phyloP scores from a whole-genome alignment of 2,113 vertebrate genomes.

The Rhinichthys klamathensis region DNA sequence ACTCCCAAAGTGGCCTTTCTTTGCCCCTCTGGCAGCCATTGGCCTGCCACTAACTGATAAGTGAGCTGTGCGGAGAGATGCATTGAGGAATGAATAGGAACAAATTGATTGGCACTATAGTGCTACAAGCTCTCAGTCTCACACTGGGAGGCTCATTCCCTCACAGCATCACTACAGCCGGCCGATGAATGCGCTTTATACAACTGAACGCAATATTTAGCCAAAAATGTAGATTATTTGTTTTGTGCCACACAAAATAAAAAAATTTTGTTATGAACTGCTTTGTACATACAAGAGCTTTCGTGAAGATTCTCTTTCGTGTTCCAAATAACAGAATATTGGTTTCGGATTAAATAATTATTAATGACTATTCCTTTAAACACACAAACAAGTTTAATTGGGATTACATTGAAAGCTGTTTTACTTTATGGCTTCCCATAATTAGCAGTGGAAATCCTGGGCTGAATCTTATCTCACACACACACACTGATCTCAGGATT shows the following conservation, averaged over 20 bases:
- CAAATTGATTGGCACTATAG: constrained; percentile 44
- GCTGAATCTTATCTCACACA: constrained; percentile 17
- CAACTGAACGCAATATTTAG: neutral
- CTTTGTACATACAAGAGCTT: neutral
- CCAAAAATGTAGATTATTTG: neutral
- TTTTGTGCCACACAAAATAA: neutral
- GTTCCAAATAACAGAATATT: neutral
- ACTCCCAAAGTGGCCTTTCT: constrained; percentile 49
- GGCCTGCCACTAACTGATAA: constrained; percentile 45
- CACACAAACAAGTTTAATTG: neutral
- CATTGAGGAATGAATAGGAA: constrained; percentile 43
- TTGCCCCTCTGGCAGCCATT: constrained; percentile 32
- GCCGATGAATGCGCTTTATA: neutral
- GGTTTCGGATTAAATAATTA: neutral
- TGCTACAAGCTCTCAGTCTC: neutral
- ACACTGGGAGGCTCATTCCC: constrained; percentile 12
- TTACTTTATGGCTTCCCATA: constrained; percentile 6
- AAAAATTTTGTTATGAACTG: neutral
- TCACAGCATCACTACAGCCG: constrained; percentile 8
- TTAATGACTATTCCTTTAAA: neutral
- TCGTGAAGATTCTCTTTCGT: neutral
- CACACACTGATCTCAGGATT: neutral
- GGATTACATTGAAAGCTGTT: neutral
- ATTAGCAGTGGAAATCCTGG: neutral
- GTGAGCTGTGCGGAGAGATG: constrained; percentile 40